Percentiles rank a stretch among this genome's conserved stretches.
Conservation (phyloP, 2,113 vertebrate genomes). For the Thryonomys swinderianus region DNA sequence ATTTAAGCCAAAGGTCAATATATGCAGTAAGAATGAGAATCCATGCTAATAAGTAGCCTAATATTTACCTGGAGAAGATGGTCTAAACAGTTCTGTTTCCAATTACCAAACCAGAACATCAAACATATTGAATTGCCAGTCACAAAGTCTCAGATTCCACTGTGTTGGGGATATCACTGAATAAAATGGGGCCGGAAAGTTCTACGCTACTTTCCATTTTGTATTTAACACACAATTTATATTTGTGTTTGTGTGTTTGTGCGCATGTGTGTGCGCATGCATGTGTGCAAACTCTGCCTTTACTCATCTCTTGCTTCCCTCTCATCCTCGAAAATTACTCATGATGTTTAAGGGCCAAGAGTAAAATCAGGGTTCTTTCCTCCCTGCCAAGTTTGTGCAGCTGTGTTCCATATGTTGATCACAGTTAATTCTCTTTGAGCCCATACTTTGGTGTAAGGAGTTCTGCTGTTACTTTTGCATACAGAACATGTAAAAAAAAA, state of each 20-base stretch:
- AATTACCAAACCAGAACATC: neutral
- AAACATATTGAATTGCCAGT: neutral
- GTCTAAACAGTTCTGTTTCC: neutral
- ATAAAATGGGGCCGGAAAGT: neutral
- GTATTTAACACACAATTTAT: neutral
- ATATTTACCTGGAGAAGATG: neutral
- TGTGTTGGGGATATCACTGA: neutral
- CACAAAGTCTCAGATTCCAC: neutral
- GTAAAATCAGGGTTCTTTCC: neutral
- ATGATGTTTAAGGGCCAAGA: neutral
- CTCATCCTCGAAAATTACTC: neutral
- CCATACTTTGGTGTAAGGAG: neutral
- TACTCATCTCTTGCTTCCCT: neutral
- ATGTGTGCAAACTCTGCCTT: neutral
- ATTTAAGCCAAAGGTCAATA: neutral
- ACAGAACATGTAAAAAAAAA: neutral
- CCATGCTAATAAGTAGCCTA: conserved; percentile 18
- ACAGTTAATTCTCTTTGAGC: neutral
- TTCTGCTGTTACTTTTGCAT: neutral
- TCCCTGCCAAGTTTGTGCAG: neutral
- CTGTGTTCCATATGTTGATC: neutral
- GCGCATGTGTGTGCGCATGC: neutral
- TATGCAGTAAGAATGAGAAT: neutral
- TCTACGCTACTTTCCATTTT: neutral
- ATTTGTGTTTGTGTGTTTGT: neutral